Evolutionary conservation across 2,113 vertebrate genomes (phyloP), one percentile per base, ranked within the genome.

Genomic region (Phylloscopus trochilus): DNA sequence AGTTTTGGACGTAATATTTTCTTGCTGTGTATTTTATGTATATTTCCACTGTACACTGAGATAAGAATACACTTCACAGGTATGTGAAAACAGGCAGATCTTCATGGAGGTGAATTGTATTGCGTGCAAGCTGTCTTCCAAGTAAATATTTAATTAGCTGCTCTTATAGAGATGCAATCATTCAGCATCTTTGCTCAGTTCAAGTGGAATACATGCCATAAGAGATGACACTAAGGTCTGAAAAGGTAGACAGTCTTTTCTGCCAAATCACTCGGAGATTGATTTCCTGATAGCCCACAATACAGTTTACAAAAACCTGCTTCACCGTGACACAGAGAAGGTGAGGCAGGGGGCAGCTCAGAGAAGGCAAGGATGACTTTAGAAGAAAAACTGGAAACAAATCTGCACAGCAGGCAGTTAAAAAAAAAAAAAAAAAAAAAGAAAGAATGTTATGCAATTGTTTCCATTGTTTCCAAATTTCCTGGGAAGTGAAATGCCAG

Each of bases 121-220:
- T 13, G 2, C 0, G 0, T 77, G 53, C 17, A 76, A 91, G 46
- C 12, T 24, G 27, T 60, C 47, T 67, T 74, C 23, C 31, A 59
- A 58, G 39, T 70, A 90, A 88, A 80, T 88, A 88, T 93, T 92
- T 95, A 88, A 87, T 85, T 93, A 89, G 3, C 23, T 67, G 44
- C 9, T 46, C 13, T 79, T 84, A 37, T 2, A 66, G 41, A 55
- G 31, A 43, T 70, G 14, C 20, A 62, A 39, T 62, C 28, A 43
- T 80, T 75, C 78, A 75, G 7, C 30, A n/a, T 47, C 12, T 67
- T 89, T 84, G 9, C 53, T 87, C 35, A n/a, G 35, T 69, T 41
- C 22, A 51, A 64, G 22, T 44, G 39, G 53, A 85, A 52, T 76
- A 17, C 26, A 13, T 0, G 1, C 33, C 11, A 19, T 16, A 55